A percentile compares a stretch with the other conserved stretches of the same genome.
phyloP scores from a whole-genome alignment of 1,140 invertebrate species.

The Dendrolimus kikuchii region DNA sequence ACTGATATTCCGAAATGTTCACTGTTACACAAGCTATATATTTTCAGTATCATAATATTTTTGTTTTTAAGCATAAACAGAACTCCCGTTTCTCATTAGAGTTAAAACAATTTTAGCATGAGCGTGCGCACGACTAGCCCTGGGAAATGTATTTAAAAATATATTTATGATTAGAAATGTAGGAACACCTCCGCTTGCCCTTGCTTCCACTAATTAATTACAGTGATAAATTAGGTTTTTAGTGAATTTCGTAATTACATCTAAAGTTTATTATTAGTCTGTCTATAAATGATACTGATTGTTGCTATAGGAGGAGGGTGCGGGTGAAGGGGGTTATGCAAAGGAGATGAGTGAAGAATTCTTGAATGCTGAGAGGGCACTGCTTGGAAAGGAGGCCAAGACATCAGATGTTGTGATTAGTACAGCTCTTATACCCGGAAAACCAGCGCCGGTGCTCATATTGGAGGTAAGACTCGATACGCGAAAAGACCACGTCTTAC shows the following conservation, averaged over 20 bases:
- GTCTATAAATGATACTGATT: neutral
- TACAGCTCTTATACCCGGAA: conserved; percentile 93
- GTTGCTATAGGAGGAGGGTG: conserved; percentile 82
- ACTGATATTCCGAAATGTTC: no score
- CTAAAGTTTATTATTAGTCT: neutral
- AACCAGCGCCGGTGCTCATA: conserved; percentile 86
- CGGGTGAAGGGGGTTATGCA: conserved; percentile 88
- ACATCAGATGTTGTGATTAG: conserved; percentile 88
- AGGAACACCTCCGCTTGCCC: no score
- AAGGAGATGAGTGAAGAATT: conserved; percentile 94
- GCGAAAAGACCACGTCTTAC: no score
- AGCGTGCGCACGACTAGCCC: no score
- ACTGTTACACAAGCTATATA: no score
- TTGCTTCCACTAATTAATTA: no score
- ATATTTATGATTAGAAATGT: no score
- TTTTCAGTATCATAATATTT: neutral
- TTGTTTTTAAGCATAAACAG: conserved; percentile 5
- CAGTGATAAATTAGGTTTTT: no score
- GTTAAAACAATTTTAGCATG: no score
- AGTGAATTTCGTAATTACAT: no score
- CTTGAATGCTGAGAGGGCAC: conserved; percentile 87
- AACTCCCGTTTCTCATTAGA: neutral
- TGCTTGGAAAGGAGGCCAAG: conserved; percentile 89
- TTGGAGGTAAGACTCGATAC: conserved; percentile 75
- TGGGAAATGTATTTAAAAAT: no score